Evolutionary conservation across 2,888 invertebrate species (phyloP), one percentile per base, ranked within the genome.

Genomic region (Dryobotodes eremita): DNA sequence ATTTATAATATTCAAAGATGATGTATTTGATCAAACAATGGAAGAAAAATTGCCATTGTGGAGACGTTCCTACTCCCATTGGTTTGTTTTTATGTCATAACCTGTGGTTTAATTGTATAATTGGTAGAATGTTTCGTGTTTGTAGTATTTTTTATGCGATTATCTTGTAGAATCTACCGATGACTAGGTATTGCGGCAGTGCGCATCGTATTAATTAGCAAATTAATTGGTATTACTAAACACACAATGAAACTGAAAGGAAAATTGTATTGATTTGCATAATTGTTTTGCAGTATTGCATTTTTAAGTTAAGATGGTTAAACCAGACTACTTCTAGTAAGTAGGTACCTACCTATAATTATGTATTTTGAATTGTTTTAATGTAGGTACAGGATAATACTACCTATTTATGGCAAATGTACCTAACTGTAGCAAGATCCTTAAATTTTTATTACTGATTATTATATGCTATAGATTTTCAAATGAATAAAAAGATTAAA

Each of bases 41-140:
- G 89, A 79, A 86, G 90, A 90, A 91, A 90, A 91, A 91, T 86
- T 77, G 42, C 72, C 46, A 79, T 53, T 71, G 80, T 65, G 53
- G 55, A 78, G 75, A 71, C 64, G 82, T 80, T 85, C 79, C 71
- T 86, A 86, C 77, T 80, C 85, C 81, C 82, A 75, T 81, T 82
- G 65, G 80, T 75, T 79, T 69, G 71, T 89, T 89, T 90, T 87
- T 88, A 84, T 87, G 82, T 84, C 86, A 82, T 89, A 90, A 90
- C 87, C 78, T 86, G 82, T 85, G 77, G 42, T 81, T 80, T 90
- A 89, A 92, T 90, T 89, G 89, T 87, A 86, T 90, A 91, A 92
- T 91, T 89, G 89, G 77, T 87, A 89, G 91, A 90, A 91, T 89
- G 88, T 87, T 92, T 93, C 92, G 92, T 93, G 93, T 88, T 85